Evolutionary conservation across 2,113 vertebrate genomes (phyloP).

Genomic region (Capricornis sumatraensis): DNA sequence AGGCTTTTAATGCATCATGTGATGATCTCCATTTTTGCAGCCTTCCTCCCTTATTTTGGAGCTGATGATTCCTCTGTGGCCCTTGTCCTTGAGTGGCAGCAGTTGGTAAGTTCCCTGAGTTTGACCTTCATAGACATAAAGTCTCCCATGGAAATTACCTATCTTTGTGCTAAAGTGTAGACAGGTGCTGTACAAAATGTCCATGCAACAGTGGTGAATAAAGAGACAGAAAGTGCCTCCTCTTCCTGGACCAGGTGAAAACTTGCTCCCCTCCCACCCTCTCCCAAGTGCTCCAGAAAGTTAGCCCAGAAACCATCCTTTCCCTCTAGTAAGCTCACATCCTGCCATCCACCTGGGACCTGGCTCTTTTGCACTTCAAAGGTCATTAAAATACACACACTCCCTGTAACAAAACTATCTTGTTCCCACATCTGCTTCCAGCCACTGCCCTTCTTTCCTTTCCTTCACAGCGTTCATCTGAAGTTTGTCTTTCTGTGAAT

Average conservation of each 20-base stretch:
- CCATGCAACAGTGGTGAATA: neutral
- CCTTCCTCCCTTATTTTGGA: neutral
- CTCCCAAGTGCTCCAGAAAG: neutral
- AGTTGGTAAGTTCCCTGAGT: neutral
- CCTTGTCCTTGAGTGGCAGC: neutral
- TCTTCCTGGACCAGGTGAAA: neutral
- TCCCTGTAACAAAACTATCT: neutral
- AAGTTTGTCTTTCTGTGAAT: neutral
- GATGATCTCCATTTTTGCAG: neutral
- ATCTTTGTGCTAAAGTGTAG: neutral
- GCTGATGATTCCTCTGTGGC: no score
- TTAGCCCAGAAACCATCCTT: neutral
- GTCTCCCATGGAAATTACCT: neutral
- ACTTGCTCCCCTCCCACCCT: no score
- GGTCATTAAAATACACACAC: neutral
- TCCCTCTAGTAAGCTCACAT: neutral
- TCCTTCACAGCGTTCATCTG: neutral
- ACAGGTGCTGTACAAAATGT: neutral
- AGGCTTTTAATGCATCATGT: rapidly evolving
- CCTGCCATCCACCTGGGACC: neutral
- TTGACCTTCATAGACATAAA: neutral
- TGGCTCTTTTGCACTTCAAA: neutral
- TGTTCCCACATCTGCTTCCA: neutral
- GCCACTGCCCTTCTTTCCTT: neutral
- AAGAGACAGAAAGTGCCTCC: neutral